phyloP scores from a whole-genome alignment of 2,888 invertebrate species.

The Tipula unca region DNA sequence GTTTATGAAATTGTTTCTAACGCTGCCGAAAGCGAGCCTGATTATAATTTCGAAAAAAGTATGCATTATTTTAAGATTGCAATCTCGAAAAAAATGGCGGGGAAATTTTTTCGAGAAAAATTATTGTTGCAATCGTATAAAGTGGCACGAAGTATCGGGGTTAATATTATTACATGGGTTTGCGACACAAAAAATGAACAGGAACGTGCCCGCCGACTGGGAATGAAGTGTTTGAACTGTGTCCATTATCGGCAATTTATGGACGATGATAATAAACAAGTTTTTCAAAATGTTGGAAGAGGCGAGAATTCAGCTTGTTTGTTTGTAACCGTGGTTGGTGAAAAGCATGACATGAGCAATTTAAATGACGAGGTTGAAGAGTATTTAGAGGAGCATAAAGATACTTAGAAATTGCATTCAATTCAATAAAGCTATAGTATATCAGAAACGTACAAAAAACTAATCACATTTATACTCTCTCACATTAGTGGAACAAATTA shows the following conservation, averaged over 20 bases:
- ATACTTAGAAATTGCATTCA: not conserved
- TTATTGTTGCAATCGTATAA: slow-evolving; percentile 3
- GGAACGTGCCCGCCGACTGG: slow-evolving; percentile 16
- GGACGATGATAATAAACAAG: not conserved
- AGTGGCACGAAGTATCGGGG: slow-evolving; percentile 16
- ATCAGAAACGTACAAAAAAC: no score
- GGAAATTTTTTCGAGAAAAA: slow-evolving; percentile 17
- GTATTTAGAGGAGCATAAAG: not conserved
- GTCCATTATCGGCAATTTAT: not conserved
- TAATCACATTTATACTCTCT: no score
- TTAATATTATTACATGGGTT: not conserved
- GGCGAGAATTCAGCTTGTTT: not conserved
- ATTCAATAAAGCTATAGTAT: not conserved
- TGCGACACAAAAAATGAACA: not conserved
- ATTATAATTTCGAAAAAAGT: not conserved
- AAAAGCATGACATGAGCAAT: not conserved
- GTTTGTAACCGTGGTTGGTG: not conserved
- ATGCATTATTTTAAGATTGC: slow-evolving; percentile 3
- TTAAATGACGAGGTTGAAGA: not conserved
- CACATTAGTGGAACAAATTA: no score
- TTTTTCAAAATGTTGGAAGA: not conserved
- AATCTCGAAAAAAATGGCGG: not conserved
- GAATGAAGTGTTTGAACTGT: not conserved
- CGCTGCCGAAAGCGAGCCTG: not conserved
- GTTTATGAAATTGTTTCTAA: not conserved